These are phyloP conservation scores for Nasonia oneida DNA, from an alignment of 2,888 invertebrate genomes.

Conservation along the genomic window DNA sequence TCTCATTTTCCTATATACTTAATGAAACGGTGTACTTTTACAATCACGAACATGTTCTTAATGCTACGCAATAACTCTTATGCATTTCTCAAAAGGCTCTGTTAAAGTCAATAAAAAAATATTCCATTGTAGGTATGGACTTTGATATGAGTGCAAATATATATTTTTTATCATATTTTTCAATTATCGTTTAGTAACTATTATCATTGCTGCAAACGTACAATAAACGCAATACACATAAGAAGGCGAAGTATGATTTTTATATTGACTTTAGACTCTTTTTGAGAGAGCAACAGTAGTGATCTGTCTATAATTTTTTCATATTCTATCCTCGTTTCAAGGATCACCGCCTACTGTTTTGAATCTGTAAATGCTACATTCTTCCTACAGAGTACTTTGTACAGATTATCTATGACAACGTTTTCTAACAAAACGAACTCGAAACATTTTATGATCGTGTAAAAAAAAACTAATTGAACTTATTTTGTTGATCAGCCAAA, in stretches of 20 bases:
- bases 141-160: not conserved
- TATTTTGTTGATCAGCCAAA: constrained; percentile 4
- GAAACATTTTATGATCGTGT: constrained; percentile 19
- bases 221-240: not conserved
- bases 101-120: constrained; percentile 20
- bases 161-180: not conserved
- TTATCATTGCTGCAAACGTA: not conserved
- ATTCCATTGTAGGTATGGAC: not conserved
- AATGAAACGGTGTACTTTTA: not conserved
- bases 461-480: not conserved
- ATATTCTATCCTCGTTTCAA: not conserved
- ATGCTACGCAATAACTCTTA: constrained; percentile 10
- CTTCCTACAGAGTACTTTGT: not conserved
- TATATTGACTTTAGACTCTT: not conserved
- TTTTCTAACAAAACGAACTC: constrained; percentile 9
- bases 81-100: not conserved
- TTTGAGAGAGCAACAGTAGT: not conserved
- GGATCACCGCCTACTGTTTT: not conserved
- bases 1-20: not conserved
- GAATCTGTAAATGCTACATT: not conserved
- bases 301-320: not conserved
- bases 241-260: not conserved
- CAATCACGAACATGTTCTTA: not conserved
- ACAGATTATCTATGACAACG: not conserved
- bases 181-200: not conserved